phyloP scores from a whole-genome alignment of 1,140 invertebrate genomes.

The Frieseomelitta varia region DNA sequence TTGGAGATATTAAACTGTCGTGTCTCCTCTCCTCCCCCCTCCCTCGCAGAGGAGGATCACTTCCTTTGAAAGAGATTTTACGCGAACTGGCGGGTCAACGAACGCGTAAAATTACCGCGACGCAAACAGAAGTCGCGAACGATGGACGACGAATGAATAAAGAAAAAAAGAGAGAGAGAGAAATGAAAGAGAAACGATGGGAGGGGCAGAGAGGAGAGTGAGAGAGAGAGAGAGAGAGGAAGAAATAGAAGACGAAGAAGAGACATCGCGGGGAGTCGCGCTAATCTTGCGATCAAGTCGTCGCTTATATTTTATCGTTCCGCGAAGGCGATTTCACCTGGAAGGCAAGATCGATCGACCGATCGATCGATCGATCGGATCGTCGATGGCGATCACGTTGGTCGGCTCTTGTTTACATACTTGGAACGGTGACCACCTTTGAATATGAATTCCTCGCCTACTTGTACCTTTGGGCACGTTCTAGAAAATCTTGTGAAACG shows the following conservation, averaged over 20 bases:
- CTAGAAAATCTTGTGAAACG: conserved; percentile 50
- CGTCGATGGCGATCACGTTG: conserved; percentile 76
- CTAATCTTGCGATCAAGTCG: conserved; percentile 61
- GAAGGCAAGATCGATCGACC: conserved; percentile 33
- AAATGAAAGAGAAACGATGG: not conserved
- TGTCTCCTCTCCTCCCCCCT: too few species aligned
- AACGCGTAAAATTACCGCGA: conserved; percentile 29
- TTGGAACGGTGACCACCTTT: conserved; percentile 60
- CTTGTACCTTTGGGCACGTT: conserved; percentile 48
- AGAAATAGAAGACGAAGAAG: conserved; percentile 11
- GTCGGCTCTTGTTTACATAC: conserved; percentile 77
- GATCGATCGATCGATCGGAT: conserved; percentile 58
- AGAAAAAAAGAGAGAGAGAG: too few species aligned
- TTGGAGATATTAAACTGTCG: not conserved
- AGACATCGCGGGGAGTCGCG: conserved; percentile 42
- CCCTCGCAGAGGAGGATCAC: not conserved
- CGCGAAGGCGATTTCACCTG: conserved; percentile 61
- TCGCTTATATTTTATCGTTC: conserved; percentile 64
- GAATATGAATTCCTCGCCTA: conserved; percentile 72
- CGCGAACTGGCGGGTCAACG: conserved; percentile 21
- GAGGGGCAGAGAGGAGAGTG: not conserved
- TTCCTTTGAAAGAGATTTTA: conserved; percentile 20
- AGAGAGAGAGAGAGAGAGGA: too few species aligned
- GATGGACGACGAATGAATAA: not conserved
- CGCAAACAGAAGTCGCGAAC: conserved; percentile 14